Evolutionary conservation across 1,140 invertebrate genomes (phyloP), one percentile per base, ranked within the genome.

Genomic region (Drosophila sturtevanti): DNA sequence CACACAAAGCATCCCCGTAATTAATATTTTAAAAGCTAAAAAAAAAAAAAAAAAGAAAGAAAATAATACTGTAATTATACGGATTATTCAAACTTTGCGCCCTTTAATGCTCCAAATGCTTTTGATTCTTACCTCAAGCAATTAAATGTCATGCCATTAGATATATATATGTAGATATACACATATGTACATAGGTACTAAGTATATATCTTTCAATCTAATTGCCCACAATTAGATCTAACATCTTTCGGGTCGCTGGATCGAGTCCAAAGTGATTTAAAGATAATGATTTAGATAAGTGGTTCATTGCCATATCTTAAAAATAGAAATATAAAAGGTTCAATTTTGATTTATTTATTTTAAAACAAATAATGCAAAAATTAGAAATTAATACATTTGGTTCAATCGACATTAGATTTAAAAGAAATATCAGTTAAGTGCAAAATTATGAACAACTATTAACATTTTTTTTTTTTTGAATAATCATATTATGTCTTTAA

Each of bases 51-150:
- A 38, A 12, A 54, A 60, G 21, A 51, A 16, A 16, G 41, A 72
- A 44, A 14, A 41, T 22, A 41, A 44, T 72, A 68, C 70, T 56
- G 63, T 63, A 72, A 73, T 73, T 72, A 55, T 65, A 63, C 34
- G 27, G 21, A 72, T 35, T 74, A 63, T 58, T 56, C 56, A 66
- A 74, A 56, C 55, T 38, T 41, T 72, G 63, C 59, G 72, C 72
- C 72, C 72, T 75, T 74, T 74, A 75, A 67, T 66, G 70, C 70
- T 72, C 35, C 68, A 55, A 65, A 9, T 73, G 62, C 27, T 61
- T 38, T 56, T 18, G 37, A 63, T 37, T n/a, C 22, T 67, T 73
- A 60, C 72, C 52, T 65, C 21, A 22, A 16, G 4, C 48, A 27
- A 10, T 51, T 59, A 67, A 55, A 74, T 59, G 71, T 16, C 68